These are phyloP conservation scores for Leptatherina wallacei DNA, from an alignment of 2,797 vertebrate species.

Conservation along the genomic window DNA sequence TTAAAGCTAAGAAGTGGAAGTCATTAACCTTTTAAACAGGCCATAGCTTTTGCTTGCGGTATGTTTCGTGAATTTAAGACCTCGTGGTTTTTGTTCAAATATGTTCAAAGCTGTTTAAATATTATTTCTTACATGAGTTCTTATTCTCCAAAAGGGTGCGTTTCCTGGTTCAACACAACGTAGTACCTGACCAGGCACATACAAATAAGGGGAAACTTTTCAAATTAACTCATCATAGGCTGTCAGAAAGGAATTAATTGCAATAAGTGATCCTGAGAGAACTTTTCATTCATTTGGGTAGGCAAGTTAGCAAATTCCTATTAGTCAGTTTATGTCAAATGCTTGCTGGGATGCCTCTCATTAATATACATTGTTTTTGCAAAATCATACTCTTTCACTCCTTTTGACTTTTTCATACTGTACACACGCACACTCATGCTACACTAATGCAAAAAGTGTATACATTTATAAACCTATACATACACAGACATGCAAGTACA, in stretches of 20 bases:
- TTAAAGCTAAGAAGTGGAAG: not conserved
- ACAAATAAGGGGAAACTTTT: not conserved
- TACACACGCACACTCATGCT: constrained; percentile 71
- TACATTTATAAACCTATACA: constrained; percentile 38
- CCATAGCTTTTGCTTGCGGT: not conserved
- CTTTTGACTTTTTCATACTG: constrained; percentile 68
- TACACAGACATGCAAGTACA: constrained; percentile 46
- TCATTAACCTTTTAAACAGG: not conserved
- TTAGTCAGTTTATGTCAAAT: constrained; percentile 48
- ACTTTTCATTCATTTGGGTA: not conserved
- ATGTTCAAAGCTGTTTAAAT: not conserved
- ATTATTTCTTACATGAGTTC: not conserved
- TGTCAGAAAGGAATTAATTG: constrained; percentile 2
- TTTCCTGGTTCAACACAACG: not conserved
- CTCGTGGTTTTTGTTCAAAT: not conserved
- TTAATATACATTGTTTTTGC: constrained; percentile 58
- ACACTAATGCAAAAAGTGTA: constrained; percentile 53
- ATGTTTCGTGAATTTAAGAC: not conserved
- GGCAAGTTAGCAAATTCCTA: constrained; percentile 1
- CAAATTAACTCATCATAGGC: not conserved
- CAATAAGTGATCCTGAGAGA: not conserved
- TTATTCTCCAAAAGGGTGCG: not conserved
- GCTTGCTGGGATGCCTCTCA: constrained; percentile 75
- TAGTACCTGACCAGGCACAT: not conserved
- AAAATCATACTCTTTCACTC: constrained; percentile 62